Base-by-base conservation (phyloP, 2,113 vertebrate genomes). In the Sceloporus undulatus region DNA sequence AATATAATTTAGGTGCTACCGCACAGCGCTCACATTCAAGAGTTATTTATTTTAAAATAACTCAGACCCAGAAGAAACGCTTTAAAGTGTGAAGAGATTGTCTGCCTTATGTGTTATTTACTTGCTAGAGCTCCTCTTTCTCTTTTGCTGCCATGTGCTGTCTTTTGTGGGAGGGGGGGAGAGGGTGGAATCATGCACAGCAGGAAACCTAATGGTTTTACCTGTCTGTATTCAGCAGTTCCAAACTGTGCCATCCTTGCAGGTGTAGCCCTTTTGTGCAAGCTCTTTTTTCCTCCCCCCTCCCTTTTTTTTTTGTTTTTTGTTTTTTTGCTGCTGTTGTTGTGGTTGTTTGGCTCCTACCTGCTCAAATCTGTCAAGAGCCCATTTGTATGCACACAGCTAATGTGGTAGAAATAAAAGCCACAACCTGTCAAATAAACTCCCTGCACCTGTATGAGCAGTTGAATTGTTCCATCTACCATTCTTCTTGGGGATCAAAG, bases 381-480 rank as follows among this genome's bases (percentile, higher is more conserved):
- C 62, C 94, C 89, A 96, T 97, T 96, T 96, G 95, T 96, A 96
- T 96, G 96, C 94, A 93, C 13, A 82, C 29, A 82, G 92, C 92
- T 97, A 95, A 97, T 97, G 96, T 95, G 95, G 94, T 96, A 96
- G 94, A 97, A 97, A 96, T 95, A 96, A 97, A 97, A 97, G 94
- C 93, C 78, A 78, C 93, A 94, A 95, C 95, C 96, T 97, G 97
- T 97, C 96, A 96, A 96, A 96, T 92, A 93, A 95, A 94, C 94
- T 94, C 94, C 79, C 92, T 94, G 96, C 97, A 97, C 97, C 97
- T 97, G 97, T 96, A 96, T 79, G 86, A 94, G 96, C 94, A 90
- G 95, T 96, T 96, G 95, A 97, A 95, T 97, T 91, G 95, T 96
- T 96, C 96, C 95, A 89, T 96, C 96, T 95, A 95, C 96, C 94